Percentiles rank a stretch among this genome's conserved stretches.
Conservation (phyloP, 2,888 invertebrate species). For the Oscheius myriophilus region DNA sequence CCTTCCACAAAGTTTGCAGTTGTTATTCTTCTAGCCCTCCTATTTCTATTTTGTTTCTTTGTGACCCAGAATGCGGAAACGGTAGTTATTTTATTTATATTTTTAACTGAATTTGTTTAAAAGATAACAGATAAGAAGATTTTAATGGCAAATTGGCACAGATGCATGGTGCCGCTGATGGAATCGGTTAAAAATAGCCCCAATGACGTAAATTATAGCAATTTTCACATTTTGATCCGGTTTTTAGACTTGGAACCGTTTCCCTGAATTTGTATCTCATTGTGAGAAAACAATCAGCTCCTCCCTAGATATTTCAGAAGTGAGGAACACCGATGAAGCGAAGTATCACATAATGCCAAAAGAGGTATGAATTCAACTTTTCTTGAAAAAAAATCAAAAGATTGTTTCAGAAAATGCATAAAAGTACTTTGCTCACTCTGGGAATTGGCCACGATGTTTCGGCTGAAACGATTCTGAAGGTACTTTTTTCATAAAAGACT, state of each 20-base stretch:
- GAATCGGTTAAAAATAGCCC: background rate
- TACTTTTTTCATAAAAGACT: too few species aligned
- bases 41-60: too few species aligned
- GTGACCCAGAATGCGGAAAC: too few species aligned
- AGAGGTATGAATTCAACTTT: background rate
- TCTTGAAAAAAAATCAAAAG: background rate
- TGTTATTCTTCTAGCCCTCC: too few species aligned
- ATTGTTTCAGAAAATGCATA: background rate
- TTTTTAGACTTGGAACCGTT: background rate
- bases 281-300: background rate
- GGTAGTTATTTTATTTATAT: too few species aligned
- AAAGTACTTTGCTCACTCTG: background rate
- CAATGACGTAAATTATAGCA: background rate
- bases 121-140: too few species aligned
- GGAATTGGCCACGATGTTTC: conserved; percentile 11
- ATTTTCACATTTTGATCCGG: background rate
- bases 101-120: too few species aligned
- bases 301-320: background rate
- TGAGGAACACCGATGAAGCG: background rate
- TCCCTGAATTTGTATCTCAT: background rate
- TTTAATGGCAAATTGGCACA: background rate
- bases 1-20: too few species aligned
- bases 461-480: background rate
- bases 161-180: background rate
- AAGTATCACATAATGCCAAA: background rate